Conservation (phyloP, 1,140 invertebrate species). For the Dreissena rostriformis region DNA sequence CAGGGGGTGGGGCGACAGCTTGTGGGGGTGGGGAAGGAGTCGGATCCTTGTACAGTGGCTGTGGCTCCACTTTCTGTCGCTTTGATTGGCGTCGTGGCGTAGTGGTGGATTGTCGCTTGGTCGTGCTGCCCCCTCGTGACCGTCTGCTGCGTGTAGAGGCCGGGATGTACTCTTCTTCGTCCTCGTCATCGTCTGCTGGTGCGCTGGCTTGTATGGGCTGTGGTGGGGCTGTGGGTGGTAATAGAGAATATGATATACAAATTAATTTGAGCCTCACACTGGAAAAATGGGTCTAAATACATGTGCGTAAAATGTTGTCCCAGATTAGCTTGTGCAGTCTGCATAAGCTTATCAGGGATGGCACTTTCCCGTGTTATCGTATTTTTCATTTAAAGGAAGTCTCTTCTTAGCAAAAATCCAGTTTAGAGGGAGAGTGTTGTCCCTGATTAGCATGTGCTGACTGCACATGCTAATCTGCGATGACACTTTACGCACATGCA, state of each 20-base stretch:
- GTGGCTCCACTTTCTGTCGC: conserved; percentile 54
- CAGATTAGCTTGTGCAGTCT: too few relatives aligned
- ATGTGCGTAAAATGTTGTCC: too few relatives aligned
- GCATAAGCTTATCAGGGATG: too few relatives aligned
- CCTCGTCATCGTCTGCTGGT: conserved; percentile 24
- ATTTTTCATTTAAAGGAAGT: too few relatives aligned
- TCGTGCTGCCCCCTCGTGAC: conserved; percentile 38
- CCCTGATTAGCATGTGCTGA: too few relatives aligned
- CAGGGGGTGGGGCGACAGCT: conserved; percentile 64
- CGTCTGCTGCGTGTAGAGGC: conserved; percentile 57
- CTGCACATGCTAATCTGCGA: too few relatives aligned
- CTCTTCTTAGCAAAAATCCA: too few relatives aligned
- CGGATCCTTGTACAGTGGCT: conserved; percentile 52
- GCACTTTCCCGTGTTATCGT: too few relatives aligned
- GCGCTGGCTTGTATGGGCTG: conserved; percentile 19
- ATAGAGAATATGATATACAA: background rate
- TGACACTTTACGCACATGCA: too few relatives aligned
- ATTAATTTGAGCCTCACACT: too few relatives aligned
- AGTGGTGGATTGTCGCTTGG: conserved; percentile 31
- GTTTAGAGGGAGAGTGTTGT: too few relatives aligned
- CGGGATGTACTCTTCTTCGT: conserved; percentile 67
- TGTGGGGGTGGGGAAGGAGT: conserved; percentile 39
- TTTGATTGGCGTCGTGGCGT: conserved; percentile 51
- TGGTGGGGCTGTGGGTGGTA: conserved; percentile 55
- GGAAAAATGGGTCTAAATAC: too few relatives aligned